Base-by-base conservation (phyloP, 1,140 invertebrate genomes). In the Drosophila kohkoa region DNA sequence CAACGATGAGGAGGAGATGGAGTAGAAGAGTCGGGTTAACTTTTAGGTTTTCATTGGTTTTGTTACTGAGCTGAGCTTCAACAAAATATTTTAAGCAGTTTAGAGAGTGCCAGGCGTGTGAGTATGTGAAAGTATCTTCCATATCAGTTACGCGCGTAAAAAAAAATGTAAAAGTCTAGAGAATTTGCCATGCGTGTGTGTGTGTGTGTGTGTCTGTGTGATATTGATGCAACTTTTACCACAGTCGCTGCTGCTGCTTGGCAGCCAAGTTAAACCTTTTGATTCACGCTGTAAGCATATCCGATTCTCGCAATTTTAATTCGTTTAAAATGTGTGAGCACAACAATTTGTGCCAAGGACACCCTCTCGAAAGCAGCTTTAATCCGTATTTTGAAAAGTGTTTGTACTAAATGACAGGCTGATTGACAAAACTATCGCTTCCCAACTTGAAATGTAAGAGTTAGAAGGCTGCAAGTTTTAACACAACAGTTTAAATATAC, bases 11-110 rank as follows among this genome's bases (percentile, higher is more conserved):
- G 8, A 59, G 58, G 45, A 30, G 28, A 25, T 25, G 20, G 25
- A 58, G 1, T 13, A 38, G 7, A 15, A 2, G 35, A 38, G 51
- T 16, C 25, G 41, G 71, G 63, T 70, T 79, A 77, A 82, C 83
- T 87, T 87, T 87, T 80, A 57, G 80, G 74, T 51, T 82, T 75
- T 75, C 74, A 68, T 80, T 77, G 69, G 67, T 77, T 82, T 82
- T 83, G 73, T 73, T 81, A 79, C 75, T 87, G 20, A 20, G 82
- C 63, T 69, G 45, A 87, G 82, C 82, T 87, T 83, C 70, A 77
- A 63, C 83, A 82, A 87, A 87, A 87, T 87, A 87, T 87, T 87
- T 87, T 87, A 87, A 87, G 83, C 81, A 87, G 83, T 88, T 85
- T 88, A 81, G 67, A 80, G 83, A 87, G 72, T 87, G 76, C 72